Evolutionary conservation across 1,140 invertebrate genomes (phyloP).

Genomic region (Drosophila tsacasi): DNA sequence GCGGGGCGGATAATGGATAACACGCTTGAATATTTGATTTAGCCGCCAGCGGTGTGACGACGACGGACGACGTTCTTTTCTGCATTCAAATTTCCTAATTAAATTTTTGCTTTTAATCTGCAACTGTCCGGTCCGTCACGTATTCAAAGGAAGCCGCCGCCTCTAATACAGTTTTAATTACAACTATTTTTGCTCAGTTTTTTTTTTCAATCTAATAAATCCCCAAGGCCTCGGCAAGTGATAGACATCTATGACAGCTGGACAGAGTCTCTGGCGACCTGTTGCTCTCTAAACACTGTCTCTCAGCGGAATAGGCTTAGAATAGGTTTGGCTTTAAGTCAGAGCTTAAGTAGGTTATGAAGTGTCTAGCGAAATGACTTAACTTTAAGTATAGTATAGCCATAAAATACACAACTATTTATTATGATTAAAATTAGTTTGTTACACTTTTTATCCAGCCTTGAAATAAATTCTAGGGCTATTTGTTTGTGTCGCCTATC

Average conservation of each 20-base stretch:
- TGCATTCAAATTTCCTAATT: constrained; percentile 35
- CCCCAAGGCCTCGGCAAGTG: constrained; percentile 53
- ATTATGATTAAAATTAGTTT: neutral
- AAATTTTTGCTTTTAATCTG: constrained; percentile 31
- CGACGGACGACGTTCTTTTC: neutral
- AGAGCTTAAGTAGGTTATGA: neutral
- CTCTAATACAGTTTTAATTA: constrained; percentile 68
- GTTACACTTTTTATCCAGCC: too few relatives aligned
- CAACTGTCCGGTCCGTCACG: constrained; percentile 26
- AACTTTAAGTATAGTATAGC: too few relatives aligned
- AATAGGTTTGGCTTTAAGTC: neutral
- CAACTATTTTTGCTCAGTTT: constrained; percentile 24
- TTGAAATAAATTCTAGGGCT: neutral
- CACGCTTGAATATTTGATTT: constrained; percentile 23
- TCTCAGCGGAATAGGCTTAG: neutral
- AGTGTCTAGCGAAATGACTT: neutral
- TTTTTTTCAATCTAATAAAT: constrained; percentile 66
- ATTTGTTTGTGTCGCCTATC: neutral
- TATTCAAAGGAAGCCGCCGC: constrained; percentile 35
- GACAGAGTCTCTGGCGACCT: constrained; percentile 7
- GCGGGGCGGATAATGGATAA: constrained; percentile 28
- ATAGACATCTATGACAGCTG: constrained; percentile 36
- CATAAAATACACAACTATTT: neutral
- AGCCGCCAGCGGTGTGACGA: constrained; percentile 1
- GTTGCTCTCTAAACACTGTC: neutral